Evolutionary conservation across 1,140 invertebrate genomes (phyloP).

Genomic region (Orius insidiosus): DNA sequence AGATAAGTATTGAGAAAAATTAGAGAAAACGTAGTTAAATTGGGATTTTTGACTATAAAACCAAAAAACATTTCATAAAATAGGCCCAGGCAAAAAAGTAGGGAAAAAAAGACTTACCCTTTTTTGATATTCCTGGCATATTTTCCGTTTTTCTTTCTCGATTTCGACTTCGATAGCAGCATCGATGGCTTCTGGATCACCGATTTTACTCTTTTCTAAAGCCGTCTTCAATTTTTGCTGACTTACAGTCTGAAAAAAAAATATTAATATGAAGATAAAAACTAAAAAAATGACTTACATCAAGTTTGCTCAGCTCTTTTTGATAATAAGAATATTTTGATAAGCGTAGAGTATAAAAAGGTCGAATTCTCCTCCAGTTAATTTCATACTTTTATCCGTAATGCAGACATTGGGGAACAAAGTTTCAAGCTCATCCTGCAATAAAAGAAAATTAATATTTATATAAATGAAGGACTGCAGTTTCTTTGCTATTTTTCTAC

Average conservation of each 20-base stretch:
- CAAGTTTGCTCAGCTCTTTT: conserved; percentile 45
- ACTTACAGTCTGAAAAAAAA: conserved; percentile 36
- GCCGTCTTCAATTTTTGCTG: conserved; percentile 41
- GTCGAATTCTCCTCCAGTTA: conserved; percentile 45
- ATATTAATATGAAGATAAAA: conserved; percentile 1
- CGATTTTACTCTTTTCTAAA: conserved; percentile 31
- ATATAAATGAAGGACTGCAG: no score
- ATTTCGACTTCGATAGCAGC: conserved; percentile 33
- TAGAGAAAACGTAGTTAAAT: no score
- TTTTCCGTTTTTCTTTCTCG: conserved; percentile 33
- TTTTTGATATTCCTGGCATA: conserved; percentile 35
- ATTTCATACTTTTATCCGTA: conserved; percentile 39
- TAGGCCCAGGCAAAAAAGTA: no score
- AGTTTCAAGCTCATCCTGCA: conserved; percentile 46
- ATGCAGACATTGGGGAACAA: conserved; percentile 52
- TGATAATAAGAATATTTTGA: conserved; percentile 46
- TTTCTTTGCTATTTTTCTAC: no score
- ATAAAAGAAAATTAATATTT: not conserved
- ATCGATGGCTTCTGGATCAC: conserved; percentile 26
- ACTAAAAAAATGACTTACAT: conserved; percentile 25
- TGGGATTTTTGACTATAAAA: no score
- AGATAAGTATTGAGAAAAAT: no score
- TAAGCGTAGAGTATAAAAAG: conserved; percentile 47
- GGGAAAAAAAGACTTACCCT: conserved; percentile 27
- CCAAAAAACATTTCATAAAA: no score